phyloP scores from a whole-genome alignment of 2,888 invertebrate species.

The Octodonta nipae region DNA sequence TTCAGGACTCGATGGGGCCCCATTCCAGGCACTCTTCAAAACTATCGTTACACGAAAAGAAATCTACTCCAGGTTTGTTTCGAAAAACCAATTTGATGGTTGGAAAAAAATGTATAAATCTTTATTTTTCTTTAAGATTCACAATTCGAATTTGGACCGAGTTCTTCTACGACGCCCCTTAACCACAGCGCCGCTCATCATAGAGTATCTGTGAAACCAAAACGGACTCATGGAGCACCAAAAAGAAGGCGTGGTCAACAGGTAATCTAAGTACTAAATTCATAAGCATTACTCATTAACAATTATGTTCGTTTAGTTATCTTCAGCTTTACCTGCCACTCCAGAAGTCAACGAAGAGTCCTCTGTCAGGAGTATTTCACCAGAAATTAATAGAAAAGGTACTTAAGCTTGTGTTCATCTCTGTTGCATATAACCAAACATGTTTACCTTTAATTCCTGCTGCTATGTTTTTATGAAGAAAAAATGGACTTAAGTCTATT shows the following conservation, averaged over 20 bases:
- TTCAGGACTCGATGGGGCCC: conserved; percentile 35
- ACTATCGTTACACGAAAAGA: conserved; percentile 34
- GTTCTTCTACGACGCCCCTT: conserved; percentile 48
- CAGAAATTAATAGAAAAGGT: conserved; percentile 39
- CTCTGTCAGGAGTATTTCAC: conserved; percentile 46
- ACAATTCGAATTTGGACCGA: conserved; percentile 36
- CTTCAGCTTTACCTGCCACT: conserved; percentile 52
- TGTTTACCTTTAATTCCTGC: too few species aligned
- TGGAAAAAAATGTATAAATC: too few species aligned
- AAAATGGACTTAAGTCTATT: too few species aligned
- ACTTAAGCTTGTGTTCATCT: conserved; percentile 8
- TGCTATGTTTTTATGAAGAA: too few species aligned
- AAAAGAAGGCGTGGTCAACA: conserved; percentile 47
- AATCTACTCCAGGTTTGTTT: conserved; percentile 25
- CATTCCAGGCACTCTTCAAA: conserved; percentile 36
- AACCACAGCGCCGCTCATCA: conserved; percentile 70
- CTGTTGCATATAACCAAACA: neutral
- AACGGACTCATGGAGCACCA: conserved; percentile 61
- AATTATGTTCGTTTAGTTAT: conserved; percentile 33
- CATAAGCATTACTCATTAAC: neutral
- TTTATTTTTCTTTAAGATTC: conserved; percentile 22
- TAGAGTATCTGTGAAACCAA: conserved; percentile 65
- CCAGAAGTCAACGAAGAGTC: conserved; percentile 67
- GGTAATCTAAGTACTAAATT: conserved; percentile 24
- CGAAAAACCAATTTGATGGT: too few species aligned